Evolutionary conservation across 30 jellyfish, hydroid and myxozoan genomes (phyloP), one percentile per base, ranked within the genome.

Genomic region (Chrysaora quinquecirrha): DNA sequence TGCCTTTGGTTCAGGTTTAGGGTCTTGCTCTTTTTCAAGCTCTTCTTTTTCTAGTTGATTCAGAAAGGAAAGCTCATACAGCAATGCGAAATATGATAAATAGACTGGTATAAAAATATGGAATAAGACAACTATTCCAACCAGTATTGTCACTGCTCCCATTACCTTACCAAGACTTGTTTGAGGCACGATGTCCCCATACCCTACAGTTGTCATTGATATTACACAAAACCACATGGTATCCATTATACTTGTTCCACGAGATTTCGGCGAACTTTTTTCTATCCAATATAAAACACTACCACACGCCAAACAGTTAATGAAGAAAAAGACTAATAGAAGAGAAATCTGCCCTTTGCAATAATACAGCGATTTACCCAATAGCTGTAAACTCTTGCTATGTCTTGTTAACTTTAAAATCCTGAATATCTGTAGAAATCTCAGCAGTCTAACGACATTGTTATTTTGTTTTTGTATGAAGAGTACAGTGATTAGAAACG

Each of bases 141-240:
- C 86, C 10, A 86, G 60, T 18, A 86, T 86, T 0, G 88, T 69
- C 20, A 86, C 47, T 0, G 88, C 76, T 2, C 76, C 82, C 68
- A 75, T 47, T 0, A 86, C 50, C 78, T 86, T 86, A 24, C 96
- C 96, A 0, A 86, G 82, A 10, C 86, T 63, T 0, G 96, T 86
- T 25, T 46, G 80, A 1, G 96, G 96, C 18, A 75, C 86, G 7
- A 86, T 76, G 47, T 86, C 96, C 14, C 96, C 96, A 30, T 86
- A 86, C 11, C 96, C 96, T 7, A 86, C 96, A 7, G 96, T 86
- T 54, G 96, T 86, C 96, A 86, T 86, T 22, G 96, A 71, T n/a
- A 86, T 60, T 32, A 75, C 56, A 47, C 96, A 86, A 27, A 86
- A 77, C 96, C 96, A 86, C 49, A 86, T 56, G 31, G 96, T 68